These are phyloP conservation scores for Zygogramma bicolorata DNA, from an alignment of 2,888 invertebrate species.

Conservation along the genomic window DNA sequence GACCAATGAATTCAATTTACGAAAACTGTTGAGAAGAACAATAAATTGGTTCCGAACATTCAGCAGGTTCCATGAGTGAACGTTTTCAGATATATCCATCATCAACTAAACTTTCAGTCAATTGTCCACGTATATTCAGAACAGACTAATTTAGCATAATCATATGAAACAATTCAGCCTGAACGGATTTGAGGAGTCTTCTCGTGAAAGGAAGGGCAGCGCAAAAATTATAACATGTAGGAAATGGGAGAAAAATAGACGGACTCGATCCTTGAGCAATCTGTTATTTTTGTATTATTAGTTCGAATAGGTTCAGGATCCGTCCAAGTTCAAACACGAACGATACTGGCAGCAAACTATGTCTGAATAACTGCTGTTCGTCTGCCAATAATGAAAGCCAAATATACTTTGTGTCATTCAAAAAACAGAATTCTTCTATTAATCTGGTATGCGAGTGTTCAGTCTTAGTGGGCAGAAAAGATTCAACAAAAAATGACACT, in stretches of 20 bases:
- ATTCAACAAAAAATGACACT: background rate
- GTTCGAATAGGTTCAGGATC: conserved; percentile 27
- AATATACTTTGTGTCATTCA: conserved; percentile 2
- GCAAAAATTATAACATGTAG: too few relatives aligned
- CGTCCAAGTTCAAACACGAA: conserved; percentile 19
- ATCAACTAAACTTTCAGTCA: too few relatives aligned
- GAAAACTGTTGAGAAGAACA: too few relatives aligned
- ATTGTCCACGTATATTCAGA: too few relatives aligned
- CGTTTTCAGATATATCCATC: too few relatives aligned
- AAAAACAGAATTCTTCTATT: background rate
- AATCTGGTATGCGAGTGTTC: conserved; percentile 23
- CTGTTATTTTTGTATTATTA: conserved; percentile 24
- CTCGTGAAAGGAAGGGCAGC: too few relatives aligned
- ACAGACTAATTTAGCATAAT: too few relatives aligned
- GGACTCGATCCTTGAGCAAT: background rate
- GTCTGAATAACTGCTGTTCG: conserved; percentile 4
- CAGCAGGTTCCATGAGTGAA: too few relatives aligned
- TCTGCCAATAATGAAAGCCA: conserved; percentile 15
- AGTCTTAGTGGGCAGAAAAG: conserved; percentile 3
- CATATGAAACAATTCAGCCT: too few relatives aligned
- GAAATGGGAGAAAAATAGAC: background rate
- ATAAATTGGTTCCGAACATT: too few relatives aligned
- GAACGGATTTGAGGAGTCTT: too few relatives aligned
- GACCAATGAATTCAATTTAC: too few relatives aligned
- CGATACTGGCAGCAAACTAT: conserved; percentile 27